Evolutionary conservation across 2,888 invertebrate species (phyloP).

Genomic region (Pyrrhosoma nymphula): DNA sequence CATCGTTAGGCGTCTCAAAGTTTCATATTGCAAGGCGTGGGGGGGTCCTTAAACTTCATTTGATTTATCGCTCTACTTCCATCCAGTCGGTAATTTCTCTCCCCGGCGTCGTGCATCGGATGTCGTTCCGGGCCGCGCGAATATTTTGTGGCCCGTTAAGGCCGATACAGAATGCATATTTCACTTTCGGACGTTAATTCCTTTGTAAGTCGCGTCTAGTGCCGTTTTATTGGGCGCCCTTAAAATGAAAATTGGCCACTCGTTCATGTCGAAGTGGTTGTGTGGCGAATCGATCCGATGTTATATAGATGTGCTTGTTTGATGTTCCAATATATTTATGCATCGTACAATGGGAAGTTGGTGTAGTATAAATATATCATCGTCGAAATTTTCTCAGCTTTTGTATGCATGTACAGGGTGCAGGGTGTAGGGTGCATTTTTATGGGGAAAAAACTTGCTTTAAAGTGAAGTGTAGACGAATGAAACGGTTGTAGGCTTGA

Average conservation of each 20-base stretch:
- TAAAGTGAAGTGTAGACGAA: too few relatives aligned
- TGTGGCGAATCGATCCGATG: background rate
- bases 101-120: background rate
- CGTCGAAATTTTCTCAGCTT: too few relatives aligned
- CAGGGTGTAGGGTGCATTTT: too few relatives aligned
- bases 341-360: too few relatives aligned
- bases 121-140: background rate
- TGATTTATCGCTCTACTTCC: conserved; percentile 3
- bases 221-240: background rate
- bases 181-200: conserved; percentile 20
- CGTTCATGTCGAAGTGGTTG: background rate
- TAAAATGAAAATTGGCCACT: background rate
- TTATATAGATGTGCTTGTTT: background rate
- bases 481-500: too few relatives aligned
- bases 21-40: background rate
- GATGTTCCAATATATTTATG: too few relatives aligned
- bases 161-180: background rate
- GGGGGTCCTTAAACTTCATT: background rate
- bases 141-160: background rate
- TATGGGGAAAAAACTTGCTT: too few relatives aligned
- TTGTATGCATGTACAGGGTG: too few relatives aligned
- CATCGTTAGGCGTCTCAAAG: background rate
- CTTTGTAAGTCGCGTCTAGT: background rate
- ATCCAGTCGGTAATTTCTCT: background rate
- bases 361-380: too few relatives aligned